Conservation (phyloP, 1,140 invertebrate genomes). For the Camponotus floridanus region DNA sequence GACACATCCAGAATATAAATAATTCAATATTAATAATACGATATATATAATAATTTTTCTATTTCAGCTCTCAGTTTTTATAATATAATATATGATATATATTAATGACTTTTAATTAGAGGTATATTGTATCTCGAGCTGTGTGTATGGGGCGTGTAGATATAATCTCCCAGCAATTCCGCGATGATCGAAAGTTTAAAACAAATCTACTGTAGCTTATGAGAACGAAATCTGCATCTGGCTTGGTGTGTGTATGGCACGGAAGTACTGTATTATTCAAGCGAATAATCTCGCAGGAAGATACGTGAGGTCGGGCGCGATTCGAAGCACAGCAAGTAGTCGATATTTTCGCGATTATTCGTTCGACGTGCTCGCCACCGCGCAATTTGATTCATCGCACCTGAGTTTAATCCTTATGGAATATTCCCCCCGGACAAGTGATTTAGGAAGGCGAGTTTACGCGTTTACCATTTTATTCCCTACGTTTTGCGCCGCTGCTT, state of each 20-base stretch:
- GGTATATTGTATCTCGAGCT: background rate
- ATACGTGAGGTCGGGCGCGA: conserved; percentile 24
- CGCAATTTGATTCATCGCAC: conserved; percentile 52
- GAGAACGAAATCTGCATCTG: conserved; percentile 42
- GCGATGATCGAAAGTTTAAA: conserved; percentile 38
- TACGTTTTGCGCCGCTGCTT: background rate
- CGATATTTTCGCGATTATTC: conserved; percentile 53
- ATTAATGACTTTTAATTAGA: background rate
- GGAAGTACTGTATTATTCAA: conserved; percentile 56
- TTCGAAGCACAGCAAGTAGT: background rate
- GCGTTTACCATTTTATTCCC: conserved; percentile 44
- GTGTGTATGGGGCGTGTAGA: background rate
- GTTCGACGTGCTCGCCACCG: conserved; percentile 24
- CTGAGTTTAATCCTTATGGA: conserved; percentile 31
- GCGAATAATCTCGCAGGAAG: conserved; percentile 54
- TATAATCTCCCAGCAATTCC: conserved; percentile 41
- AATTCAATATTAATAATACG: too few relatives aligned
- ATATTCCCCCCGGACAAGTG: conserved; percentile 46
- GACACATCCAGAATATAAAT: too few relatives aligned
- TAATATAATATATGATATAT: background rate
- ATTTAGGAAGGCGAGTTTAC: conserved; percentile 53
- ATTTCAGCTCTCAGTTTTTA: background rate
- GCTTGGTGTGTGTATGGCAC: background rate
- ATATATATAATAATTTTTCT: background rate
- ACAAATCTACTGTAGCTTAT: conserved; percentile 31